phyloP scores from a whole-genome alignment of 2,888 invertebrate genomes.

The Alcis repandata region DNA sequence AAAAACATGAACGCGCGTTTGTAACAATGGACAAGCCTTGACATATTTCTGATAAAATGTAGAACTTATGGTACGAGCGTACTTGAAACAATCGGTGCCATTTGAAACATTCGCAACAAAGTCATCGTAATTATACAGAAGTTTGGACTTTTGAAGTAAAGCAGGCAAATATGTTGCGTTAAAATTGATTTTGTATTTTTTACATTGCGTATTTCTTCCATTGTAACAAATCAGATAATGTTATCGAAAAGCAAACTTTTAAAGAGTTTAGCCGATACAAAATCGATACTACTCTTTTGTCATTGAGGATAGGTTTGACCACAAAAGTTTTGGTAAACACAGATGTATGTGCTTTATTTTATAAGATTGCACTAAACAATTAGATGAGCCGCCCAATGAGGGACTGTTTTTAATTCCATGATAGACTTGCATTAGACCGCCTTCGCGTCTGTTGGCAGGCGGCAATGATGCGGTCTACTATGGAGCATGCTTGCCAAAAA shows the following conservation, averaged over 20 bases:
- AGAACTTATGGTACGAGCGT: slow-evolving; percentile 38
- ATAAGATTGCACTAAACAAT: no score
- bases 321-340: no score
- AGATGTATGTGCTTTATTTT: no score
- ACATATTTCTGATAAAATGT: slow-evolving; percentile 52
- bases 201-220: background rate
- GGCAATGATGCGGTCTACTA: no score
- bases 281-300: no score
- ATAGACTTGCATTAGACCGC: no score
- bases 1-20: slow-evolving; percentile 32
- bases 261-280: no score
- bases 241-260: background rate
- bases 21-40: slow-evolving; percentile 45
- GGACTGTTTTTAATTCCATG: no score
- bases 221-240: background rate
- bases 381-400: no score
- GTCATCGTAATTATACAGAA: slow-evolving; percentile 6
- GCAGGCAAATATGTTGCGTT: background rate
- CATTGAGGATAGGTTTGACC: no score
- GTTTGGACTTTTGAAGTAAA: slow-evolving; percentile 2
- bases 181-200: background rate
- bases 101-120: slow-evolving; percentile 21
- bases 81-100: slow-evolving; percentile 32
- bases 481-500: no score
- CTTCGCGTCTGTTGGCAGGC: no score